Base-by-base conservation (phyloP, 2,888 invertebrate genomes). In the Bellardia bayeri region DNA sequence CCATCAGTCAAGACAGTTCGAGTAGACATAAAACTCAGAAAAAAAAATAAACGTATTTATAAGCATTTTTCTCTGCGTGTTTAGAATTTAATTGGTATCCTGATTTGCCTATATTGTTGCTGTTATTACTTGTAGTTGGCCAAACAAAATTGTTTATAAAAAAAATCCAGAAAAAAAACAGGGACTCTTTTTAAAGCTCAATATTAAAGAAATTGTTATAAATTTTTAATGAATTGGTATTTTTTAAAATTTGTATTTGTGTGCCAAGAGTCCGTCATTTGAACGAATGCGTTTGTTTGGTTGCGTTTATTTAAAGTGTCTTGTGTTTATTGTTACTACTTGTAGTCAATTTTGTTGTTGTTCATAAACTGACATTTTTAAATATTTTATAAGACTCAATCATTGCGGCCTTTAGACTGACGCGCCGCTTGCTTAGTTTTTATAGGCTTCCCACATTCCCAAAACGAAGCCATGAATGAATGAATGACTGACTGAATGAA, bases 81-180 rank as follows among this genome's bases (percentile, higher is more conserved):
- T 85, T 81, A 49, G 13, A 45, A 63, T 40, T 5, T 76, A 85
- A 81, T 81, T 68, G 68, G 58, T 84, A 74, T 84, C 79, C 84
- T 61, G 68, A 68, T 63, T 69, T 69, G 54, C 54, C 16, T 30
- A n/a, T 30, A 63, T 51, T 30, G 23, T 66, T 14, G 71, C 23
- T 54, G 64, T 56, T 58, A 58, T 58, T 13, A 56, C 2, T 58
- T 83, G 11, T 54, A 75, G 54, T 45, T 80, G 16, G 49, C 14
- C n/a, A 51, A 23, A 61, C 9, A 51, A 69, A 80, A 80, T 80
- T 71, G 61, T 16, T 16, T 11, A 42, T 6, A 8, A 5, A 74
- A 49, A 23, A 23, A 23, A 23, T 0, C 1, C 23, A 23, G 23
- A 1, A 0, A 23, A 4, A 45, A 69, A 61, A 69, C 9, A 68